phyloP scores from a whole-genome alignment of 2,888 invertebrate species.

The Belgica antarctica region DNA sequence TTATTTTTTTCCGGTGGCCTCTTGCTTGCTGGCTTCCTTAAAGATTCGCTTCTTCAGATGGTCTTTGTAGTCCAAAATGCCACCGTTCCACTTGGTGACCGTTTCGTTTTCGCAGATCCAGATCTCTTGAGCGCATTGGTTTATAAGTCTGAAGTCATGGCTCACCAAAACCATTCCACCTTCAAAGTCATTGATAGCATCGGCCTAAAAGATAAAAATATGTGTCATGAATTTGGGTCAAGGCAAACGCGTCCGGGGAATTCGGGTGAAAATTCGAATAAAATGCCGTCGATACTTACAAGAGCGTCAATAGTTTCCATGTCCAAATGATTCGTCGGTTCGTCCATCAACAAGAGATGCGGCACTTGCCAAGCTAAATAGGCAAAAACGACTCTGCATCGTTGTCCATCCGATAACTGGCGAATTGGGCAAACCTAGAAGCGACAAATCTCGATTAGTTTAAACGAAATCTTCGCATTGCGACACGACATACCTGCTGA shows the following conservation, averaged over 20 bases:
- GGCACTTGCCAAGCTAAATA: slow-evolving; percentile 98
- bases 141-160: slow-evolving; percentile 99
- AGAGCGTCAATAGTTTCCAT: slow-evolving; percentile 98
- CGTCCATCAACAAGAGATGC: slow-evolving; percentile 75
- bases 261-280: no score
- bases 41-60: slow-evolving; percentile 84
- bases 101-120: slow-evolving; percentile 98
- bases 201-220: slow-evolving; percentile 59
- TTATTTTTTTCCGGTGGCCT: no score
- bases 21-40: slow-evolving; percentile 54
- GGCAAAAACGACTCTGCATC: slow-evolving; percentile 97
- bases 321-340: slow-evolving; percentile 83
- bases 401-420: slow-evolving; percentile 91
- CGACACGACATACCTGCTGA: slow-evolving; percentile 71
- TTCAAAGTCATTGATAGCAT: slow-evolving; percentile 95
- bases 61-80: slow-evolving; percentile 94
- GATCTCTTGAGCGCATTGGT: slow-evolving; percentile 98
- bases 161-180: slow-evolving; percentile 99
- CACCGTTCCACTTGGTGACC: slow-evolving; percentile 95
- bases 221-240: no score
- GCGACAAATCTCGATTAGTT: background rate
- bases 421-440: slow-evolving; percentile 58
- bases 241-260: background rate
- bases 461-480: slow-evolving; percentile 49
- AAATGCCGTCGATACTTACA: background rate